phyloP scores from a whole-genome alignment of 1,140 invertebrate genomes.

The Cephus cinctus region DNA sequence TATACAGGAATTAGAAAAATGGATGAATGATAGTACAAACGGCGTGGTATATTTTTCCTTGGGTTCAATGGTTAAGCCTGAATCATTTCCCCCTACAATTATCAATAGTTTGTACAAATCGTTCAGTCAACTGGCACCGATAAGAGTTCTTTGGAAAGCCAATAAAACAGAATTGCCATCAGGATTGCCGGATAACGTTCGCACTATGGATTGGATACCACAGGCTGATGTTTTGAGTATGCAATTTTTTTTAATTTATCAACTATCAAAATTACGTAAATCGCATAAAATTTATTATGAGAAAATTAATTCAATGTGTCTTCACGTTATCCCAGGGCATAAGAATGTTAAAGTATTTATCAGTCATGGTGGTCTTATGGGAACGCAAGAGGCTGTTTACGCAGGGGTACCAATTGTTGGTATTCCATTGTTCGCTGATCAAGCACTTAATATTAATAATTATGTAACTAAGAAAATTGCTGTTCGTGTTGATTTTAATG shows the following conservation, averaged over 20 bases:
- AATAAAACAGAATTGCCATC: constrained; percentile 40
- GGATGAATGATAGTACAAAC: constrained; percentile 53
- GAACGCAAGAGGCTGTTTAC: constrained; percentile 71
- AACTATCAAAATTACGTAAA: no score
- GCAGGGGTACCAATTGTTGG: constrained; percentile 72
- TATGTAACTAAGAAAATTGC: constrained; percentile 38
- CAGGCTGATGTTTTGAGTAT: constrained; percentile 61
- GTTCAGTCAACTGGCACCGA: constrained; percentile 57
- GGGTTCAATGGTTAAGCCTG: constrained; percentile 45
- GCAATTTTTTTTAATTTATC: no score
- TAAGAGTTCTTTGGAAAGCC: constrained; percentile 61
- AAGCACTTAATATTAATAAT: constrained; percentile 59
- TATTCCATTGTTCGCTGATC: constrained; percentile 72
- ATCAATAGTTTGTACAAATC: constrained; percentile 49
- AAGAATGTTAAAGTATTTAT: constrained; percentile 68
- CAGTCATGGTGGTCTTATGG: constrained; percentile 72
- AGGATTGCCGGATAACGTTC: constrained; percentile 56
- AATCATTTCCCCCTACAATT: constrained; percentile 38
- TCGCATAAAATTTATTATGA: no score
- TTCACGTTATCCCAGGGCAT: no score
- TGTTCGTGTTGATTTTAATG: constrained; percentile 32
- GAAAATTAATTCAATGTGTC: no score
- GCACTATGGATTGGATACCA: constrained; percentile 63
- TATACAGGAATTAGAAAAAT: constrained; percentile 55
- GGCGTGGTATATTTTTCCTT: constrained; percentile 53